Conservation (phyloP, 2,888 invertebrate species). For the Xestobium rufovillosum region DNA sequence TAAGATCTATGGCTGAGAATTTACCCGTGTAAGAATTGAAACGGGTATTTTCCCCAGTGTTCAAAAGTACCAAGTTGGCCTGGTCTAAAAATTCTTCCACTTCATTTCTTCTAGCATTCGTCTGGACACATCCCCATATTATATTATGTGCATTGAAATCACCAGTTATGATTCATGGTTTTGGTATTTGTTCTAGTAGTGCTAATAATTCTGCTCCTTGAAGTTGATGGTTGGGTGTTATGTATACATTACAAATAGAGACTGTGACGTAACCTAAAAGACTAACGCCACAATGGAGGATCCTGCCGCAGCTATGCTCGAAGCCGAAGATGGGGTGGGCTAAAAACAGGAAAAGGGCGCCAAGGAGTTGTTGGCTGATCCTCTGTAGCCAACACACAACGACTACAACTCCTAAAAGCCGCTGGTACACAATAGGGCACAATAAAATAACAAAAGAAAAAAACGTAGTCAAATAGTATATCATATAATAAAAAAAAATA, state of each 20-base stretch:
- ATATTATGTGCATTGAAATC: conserved; percentile 15
- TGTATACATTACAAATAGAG: conserved; percentile 12
- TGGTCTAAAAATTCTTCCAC: conserved; percentile 6
- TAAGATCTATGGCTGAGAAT: conserved; percentile 11
- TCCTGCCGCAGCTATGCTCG: conserved; percentile 7
- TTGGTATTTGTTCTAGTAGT: conserved; percentile 14
- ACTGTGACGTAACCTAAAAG: conserved; percentile 7
- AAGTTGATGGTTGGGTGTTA: too few relatives aligned
- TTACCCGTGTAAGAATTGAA: conserved; percentile 10
- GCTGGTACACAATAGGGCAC: too few relatives aligned
- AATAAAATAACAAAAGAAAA: too few relatives aligned
- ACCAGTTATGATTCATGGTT: conserved; percentile 10
- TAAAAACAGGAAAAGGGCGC: too few relatives aligned
- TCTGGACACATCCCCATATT: conserved; percentile 11
- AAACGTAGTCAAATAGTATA: too few relatives aligned
- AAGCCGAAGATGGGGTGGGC: too few relatives aligned
- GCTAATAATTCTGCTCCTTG: conserved; percentile 7
- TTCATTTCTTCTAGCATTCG: conserved; percentile 5
- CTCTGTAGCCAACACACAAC: conserved; percentile 7
- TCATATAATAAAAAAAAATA: too few relatives aligned
- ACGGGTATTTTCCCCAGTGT: conserved; percentile 6
- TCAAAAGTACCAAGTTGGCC: conserved; percentile 8
- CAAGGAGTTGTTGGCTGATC: too few relatives aligned
- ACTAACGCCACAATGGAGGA: conserved; percentile 12
- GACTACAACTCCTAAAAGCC: conserved; percentile 9